Evolutionary conservation across 2,888 invertebrate genomes (phyloP).

Genomic region (Himalopsyche japonica): DNA sequence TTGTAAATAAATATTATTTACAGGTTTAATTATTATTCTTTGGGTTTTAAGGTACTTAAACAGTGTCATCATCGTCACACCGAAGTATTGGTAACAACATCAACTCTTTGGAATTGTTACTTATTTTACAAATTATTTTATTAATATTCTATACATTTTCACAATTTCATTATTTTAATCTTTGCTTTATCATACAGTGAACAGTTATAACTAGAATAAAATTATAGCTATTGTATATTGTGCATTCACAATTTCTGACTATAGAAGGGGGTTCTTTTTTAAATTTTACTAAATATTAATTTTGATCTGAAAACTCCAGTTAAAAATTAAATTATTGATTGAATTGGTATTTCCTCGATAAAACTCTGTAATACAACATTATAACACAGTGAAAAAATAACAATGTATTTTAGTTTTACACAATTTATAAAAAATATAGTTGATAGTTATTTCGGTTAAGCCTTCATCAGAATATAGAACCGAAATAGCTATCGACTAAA

Average conservation of each 20-base stretch:
- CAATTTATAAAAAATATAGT: too few relatives aligned
- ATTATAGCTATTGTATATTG: not conserved
- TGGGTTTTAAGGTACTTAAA: constrained; percentile 32
- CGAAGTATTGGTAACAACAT: constrained; percentile 36
- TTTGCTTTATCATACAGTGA: constrained; percentile 8
- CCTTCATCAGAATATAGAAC: too few relatives aligned
- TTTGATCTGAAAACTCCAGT: too few relatives aligned
- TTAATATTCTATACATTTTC: constrained; percentile 17
- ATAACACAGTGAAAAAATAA: too few relatives aligned
- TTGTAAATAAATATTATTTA: constrained; percentile 32
- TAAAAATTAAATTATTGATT: too few relatives aligned
- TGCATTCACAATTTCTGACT: not conserved
- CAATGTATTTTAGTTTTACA: too few relatives aligned
- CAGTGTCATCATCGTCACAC: constrained; percentile 21
- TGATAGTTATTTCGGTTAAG: too few relatives aligned
- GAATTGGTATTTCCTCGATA: too few relatives aligned
- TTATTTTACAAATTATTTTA: constrained; percentile 27
- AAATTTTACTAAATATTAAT: too few relatives aligned
- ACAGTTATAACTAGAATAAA: constrained; percentile 15
- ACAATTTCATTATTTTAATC: constrained; percentile 14
- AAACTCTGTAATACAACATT: too few relatives aligned
- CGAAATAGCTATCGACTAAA: too few relatives aligned
- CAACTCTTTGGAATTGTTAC: constrained; percentile 33
- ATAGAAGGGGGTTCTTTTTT: too few relatives aligned
- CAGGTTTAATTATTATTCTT: constrained; percentile 23